phyloP scores from a whole-genome alignment of 2,888 invertebrate species.

The Callimorpha dominula region DNA sequence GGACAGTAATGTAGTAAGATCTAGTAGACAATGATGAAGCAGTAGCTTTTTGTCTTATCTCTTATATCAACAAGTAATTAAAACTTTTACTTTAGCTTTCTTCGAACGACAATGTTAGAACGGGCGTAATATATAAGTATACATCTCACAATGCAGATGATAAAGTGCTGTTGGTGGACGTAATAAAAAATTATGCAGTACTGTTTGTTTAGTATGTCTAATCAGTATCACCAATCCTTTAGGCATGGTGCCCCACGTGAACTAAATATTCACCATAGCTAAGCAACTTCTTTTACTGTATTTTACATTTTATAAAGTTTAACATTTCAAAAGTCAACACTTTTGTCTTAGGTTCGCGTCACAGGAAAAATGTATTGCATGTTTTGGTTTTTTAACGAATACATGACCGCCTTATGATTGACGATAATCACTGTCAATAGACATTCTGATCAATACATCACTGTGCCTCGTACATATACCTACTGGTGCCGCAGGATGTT shows the following conservation, averaged over 20 bases:
- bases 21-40: constrained; percentile 47
- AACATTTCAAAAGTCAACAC: neutral
- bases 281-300: no score
- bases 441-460: neutral
- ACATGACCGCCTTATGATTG: neutral
- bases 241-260: neutral
- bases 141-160: neutral
- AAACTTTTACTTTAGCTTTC: constrained; percentile 63
- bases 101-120: constrained; percentile 30
- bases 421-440: neutral
- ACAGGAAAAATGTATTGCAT: neutral
- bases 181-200: neutral
- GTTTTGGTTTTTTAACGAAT: no score
- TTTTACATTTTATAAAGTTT: no score
- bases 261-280: neutral
- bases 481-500: no score
- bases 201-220: neutral
- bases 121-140: neutral
- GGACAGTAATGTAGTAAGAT: constrained; percentile 34
- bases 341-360: neutral
- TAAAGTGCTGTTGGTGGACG: neutral
- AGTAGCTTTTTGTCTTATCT: constrained; percentile 47
- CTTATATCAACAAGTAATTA: constrained; percentile 55
- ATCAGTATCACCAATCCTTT: neutral
- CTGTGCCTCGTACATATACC: no score